Percentiles rank a stretch among this genome's conserved stretches.
Conservation (phyloP, 2,113 vertebrate genomes). For the Nibea albiflora region DNA sequence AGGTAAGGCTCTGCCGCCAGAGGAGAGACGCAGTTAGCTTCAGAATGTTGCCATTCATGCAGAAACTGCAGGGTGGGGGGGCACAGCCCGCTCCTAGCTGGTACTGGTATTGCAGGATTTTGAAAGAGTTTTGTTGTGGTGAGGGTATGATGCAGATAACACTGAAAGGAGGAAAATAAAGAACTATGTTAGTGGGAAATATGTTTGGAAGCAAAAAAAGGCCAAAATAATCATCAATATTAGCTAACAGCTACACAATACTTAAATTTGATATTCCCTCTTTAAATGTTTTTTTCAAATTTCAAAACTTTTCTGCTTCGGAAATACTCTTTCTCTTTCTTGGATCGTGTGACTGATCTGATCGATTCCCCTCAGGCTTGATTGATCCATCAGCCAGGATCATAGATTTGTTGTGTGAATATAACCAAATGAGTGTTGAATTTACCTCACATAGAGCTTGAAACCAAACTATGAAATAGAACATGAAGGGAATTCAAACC, state of each 20-base stretch:
- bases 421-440: background rate
- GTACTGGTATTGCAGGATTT: background rate
- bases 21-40: background rate
- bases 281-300: background rate
- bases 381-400: background rate
- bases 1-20: conserved; percentile 84
- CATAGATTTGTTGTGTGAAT: background rate
- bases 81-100: background rate
- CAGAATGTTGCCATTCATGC: background rate
- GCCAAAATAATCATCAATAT: background rate
- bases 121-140: background rate
- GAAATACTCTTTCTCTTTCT: background rate
- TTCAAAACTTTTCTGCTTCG: background rate
- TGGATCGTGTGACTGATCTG: background rate
- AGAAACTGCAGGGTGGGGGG: background rate
- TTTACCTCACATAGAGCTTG: no score
- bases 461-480: background rate
- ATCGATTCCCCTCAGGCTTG: background rate
- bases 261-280: background rate
- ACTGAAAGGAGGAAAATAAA: background rate
- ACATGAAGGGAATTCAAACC: conserved; percentile 5
- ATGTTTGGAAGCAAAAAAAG: background rate
- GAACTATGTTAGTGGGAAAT: background rate
- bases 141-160: background rate
- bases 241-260: no score